phyloP scores from a whole-genome alignment of 2,888 invertebrate species.

The Athalia circularis region DNA sequence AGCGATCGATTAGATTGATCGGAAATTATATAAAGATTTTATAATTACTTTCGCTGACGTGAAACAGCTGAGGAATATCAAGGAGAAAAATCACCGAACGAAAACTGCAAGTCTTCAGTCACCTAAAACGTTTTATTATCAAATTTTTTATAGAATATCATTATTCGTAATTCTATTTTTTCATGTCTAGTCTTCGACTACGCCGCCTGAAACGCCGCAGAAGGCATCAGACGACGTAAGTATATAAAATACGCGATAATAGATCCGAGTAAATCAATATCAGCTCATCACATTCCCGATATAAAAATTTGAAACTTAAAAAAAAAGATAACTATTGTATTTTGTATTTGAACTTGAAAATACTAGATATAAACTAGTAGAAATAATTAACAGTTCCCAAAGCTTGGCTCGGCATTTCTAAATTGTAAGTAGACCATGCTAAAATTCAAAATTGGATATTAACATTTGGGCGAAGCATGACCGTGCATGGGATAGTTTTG shows the following conservation, averaged over 20 bases:
- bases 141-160: conserved; percentile 55
- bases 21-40: conserved; percentile 1
- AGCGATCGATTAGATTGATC: neutral
- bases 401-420: conserved; percentile 36
- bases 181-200: conserved; percentile 68
- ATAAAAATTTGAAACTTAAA: neutral
- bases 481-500: conserved; percentile 10
- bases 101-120: conserved; percentile 6
- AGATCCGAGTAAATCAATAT: conserved; percentile 7
- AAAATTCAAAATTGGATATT: conserved; percentile 16
- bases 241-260: conserved; percentile 53
- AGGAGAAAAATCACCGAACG: conserved; percentile 9
- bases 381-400: conserved; percentile 35
- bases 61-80: neutral
- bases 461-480: conserved; percentile 5
- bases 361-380: neutral
- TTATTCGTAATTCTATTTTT: conserved; percentile 65
- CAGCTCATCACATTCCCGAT: neutral
- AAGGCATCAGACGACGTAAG: conserved; percentile 68
- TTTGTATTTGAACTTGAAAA: neutral
- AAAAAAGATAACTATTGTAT: neutral
- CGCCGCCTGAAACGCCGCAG: conserved; percentile 69
- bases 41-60: neutral
- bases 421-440: conserved; percentile 30
- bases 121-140: neutral